Conservation (phyloP, 1,140 invertebrate species). For the Drosophila bocqueti region DNA sequence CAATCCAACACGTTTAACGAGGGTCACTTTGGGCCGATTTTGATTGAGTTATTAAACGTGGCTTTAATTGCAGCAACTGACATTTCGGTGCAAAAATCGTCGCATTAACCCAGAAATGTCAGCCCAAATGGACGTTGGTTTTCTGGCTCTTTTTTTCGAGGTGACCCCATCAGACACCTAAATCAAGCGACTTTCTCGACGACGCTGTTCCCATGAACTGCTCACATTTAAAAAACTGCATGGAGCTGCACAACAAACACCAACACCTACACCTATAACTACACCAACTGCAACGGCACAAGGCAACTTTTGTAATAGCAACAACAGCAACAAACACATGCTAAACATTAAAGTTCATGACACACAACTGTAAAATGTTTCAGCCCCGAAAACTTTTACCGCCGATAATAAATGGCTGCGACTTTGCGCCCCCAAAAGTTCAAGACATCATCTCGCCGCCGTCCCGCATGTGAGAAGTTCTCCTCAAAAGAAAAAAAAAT, state of each 20-base stretch:
- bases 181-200: conserved; percentile 67
- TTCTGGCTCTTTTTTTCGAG: conserved; percentile 36
- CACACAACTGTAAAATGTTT: conserved; percentile 82
- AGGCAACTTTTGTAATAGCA: conserved; percentile 47
- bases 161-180: conserved; percentile 55
- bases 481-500: conserved; percentile 29
- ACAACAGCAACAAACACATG: conserved; percentile 55
- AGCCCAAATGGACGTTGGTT: conserved; percentile 42
- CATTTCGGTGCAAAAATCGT: conserved; percentile 52
- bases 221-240: conserved; percentile 76
- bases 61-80: conserved; percentile 62
- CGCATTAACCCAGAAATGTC: conserved; percentile 78
- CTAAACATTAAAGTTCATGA: conserved; percentile 81
- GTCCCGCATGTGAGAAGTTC: conserved; percentile 78
- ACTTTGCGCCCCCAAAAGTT: conserved; percentile 81
- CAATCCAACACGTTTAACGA: conserved; percentile 55
- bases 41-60: conserved; percentile 79
- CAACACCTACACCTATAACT: conserved; percentile 13
- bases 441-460: conserved; percentile 52
- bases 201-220: conserved; percentile 75
- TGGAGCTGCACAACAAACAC: conserved; percentile 33
- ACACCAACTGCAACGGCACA: conserved; percentile 13
- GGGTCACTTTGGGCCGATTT: conserved; percentile 46
- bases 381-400: conserved; percentile 74
- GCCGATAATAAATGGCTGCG: conserved; percentile 76